Conservation (phyloP, 2,797 vertebrate species). For the Oreortyx pictus region DNA sequence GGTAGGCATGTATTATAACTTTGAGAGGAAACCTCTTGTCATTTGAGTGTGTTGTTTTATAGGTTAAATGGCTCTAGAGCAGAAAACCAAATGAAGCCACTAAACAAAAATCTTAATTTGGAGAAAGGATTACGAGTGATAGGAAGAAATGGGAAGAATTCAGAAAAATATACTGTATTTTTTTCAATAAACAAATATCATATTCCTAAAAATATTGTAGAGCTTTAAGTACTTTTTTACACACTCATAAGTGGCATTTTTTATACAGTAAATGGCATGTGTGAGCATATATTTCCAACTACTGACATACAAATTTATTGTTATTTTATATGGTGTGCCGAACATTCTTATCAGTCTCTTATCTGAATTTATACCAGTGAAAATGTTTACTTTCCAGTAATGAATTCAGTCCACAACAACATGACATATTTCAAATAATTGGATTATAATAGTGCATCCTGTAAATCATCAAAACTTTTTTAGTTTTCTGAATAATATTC, state of each 20-base stretch:
- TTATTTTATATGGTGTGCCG: background rate
- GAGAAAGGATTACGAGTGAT: background rate
- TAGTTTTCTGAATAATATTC: background rate
- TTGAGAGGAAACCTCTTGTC: background rate
- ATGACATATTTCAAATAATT: conserved; percentile 27
- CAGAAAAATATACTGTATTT: background rate
- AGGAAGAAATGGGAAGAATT: background rate
- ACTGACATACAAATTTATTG: conserved; percentile 6
- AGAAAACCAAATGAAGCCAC: background rate
- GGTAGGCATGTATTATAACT: background rate
- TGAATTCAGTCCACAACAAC: background rate
- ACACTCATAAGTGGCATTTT: background rate
- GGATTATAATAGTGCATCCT: background rate
- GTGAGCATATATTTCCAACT: conserved; percentile 24
- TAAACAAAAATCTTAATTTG: background rate
- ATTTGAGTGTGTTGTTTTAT: background rate
- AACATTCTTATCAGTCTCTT: background rate
- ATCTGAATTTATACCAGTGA: background rate
- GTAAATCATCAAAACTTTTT: background rate
- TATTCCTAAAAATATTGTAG: background rate
- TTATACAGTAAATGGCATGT: background rate
- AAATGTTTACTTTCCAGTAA: background rate
- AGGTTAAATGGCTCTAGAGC: background rate
- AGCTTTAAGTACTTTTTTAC: background rate
- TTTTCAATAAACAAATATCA: background rate